Evolutionary conservation across 2,113 vertebrate species (phyloP).

Genomic region (Bos taurus): ARS-UCD2.0 NC_037337.1:76685001-76685500

Average conservation of each 20-base stretch:
- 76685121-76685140: background rate
- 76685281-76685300: background rate
- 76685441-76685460: constrained; percentile 31
- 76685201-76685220: constrained; percentile 1
- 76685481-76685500: background rate
- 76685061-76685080: constrained; percentile 15
- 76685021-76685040: background rate
- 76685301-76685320: constrained; percentile 11
- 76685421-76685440: background rate
- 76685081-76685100: constrained; percentile 21
- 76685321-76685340: background rate
- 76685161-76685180: background rate
- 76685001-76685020: constrained; percentile 1
- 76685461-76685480: background rate
- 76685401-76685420: background rate
- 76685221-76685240: background rate
- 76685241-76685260: constrained; percentile 23
- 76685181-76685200: constrained; percentile 2
- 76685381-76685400: background rate
- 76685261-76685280: background rate
- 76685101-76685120: background rate
- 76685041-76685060: background rate
- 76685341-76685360: background rate
- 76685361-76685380: background rate
- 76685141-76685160: background rate